phyloP scores from a whole-genome alignment of 2,113 vertebrate genomes.

The Brienomyrus brachyistius region DNA sequence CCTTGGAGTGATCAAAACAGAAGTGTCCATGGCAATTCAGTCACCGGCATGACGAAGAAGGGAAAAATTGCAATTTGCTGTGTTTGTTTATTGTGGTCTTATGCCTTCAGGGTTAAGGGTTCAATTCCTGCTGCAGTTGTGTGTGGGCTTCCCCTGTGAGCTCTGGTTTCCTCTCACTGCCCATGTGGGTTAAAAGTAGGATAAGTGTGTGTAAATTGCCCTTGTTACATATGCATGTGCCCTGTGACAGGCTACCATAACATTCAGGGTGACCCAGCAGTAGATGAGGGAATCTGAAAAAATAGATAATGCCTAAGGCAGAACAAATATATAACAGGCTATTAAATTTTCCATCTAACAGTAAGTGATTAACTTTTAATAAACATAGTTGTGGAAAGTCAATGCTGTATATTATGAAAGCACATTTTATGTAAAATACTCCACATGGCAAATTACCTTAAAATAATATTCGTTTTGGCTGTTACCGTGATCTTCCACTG shows the following conservation, averaged over 20 bases:
- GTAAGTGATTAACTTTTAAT: not conserved
- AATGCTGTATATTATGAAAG: not conserved
- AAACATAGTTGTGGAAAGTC: not conserved
- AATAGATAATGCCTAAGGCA: slow-evolving; percentile 1
- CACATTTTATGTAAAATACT: not conserved
- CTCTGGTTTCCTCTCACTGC: not conserved
- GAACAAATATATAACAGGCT: not conserved
- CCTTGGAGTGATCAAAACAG: not conserved
- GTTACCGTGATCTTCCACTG: not conserved
- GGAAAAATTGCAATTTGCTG: not conserved
- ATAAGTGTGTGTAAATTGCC: not conserved
- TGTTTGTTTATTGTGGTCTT: not conserved
- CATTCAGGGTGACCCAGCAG: slow-evolving; percentile 2
- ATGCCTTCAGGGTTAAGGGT: not conserved
- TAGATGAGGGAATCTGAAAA: not conserved
- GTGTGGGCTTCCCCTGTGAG: not conserved
- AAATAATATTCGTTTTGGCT: not conserved
- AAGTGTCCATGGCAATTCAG: not conserved
- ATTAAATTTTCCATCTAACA: not conserved
- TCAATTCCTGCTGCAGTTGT: not conserved
- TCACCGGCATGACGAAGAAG: not conserved
- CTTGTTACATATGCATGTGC: slow-evolving; percentile 1
- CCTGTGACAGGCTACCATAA: not conserved
- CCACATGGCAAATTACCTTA: not conserved
- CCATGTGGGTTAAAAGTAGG: not conserved